Percentiles rank a stretch among this genome's conserved stretches.
Evolutionary conservation across 1,140 invertebrate genomes (phyloP).

Genomic region (Pantala flavescens): DNA sequence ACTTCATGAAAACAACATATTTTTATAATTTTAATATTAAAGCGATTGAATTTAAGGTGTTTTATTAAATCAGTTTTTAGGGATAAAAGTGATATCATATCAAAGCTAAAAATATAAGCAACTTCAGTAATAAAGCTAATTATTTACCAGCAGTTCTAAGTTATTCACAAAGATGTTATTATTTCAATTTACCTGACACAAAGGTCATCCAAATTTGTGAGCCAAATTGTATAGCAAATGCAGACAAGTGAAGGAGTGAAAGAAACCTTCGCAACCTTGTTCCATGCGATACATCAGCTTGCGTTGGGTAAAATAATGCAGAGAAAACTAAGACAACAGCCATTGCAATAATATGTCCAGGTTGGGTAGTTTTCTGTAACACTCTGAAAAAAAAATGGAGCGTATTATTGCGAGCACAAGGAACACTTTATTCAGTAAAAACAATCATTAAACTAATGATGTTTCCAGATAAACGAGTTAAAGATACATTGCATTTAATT

Average conservation of each 20-base stretch:
- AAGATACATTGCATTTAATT: too few relatives aligned
- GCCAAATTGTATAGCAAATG: constrained; percentile 66
- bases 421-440: too few relatives aligned
- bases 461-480: too few relatives aligned
- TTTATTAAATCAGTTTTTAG: constrained; percentile 16
- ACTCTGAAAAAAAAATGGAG: constrained; percentile 47
- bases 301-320: constrained; percentile 26
- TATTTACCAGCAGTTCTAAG: not conserved
- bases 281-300: not conserved
- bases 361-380: constrained; percentile 56
- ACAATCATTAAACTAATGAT: too few relatives aligned
- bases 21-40: not conserved
- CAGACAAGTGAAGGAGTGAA: constrained; percentile 53
- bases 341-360: constrained; percentile 58
- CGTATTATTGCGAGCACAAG: too few relatives aligned
- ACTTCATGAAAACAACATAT: constrained; percentile 11
- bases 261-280: constrained; percentile 20
- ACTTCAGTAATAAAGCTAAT: not conserved
- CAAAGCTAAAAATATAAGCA: constrained; percentile 19
- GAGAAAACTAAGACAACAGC: constrained; percentile 50
- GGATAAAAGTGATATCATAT: not conserved
- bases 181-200: constrained; percentile 52
- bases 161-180: constrained; percentile 14
- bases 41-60: not conserved
- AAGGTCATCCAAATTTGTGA: constrained; percentile 84